phyloP scores from a whole-genome alignment of 2,797 vertebrate species.

The Poecilia velifera region DNA sequence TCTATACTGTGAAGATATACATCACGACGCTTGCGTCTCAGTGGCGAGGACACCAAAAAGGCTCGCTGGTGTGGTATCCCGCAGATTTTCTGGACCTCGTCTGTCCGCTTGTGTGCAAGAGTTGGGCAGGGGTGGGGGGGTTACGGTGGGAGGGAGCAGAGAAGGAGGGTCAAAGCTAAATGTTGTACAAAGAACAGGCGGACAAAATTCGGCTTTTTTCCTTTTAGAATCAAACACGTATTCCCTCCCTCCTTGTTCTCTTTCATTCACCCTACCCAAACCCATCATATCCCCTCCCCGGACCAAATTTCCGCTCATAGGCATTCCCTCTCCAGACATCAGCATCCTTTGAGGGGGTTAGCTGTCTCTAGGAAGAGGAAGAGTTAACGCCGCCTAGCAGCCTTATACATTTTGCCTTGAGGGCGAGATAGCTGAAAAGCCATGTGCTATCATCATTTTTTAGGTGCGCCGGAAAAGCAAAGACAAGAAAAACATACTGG shows the following conservation, averaged over 20 bases:
- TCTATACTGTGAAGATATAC: conserved; percentile 77
- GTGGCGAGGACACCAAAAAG: conserved; percentile 77
- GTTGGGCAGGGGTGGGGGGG: conserved; percentile 41
- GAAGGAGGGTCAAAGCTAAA: conserved; percentile 96
- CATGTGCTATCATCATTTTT: conserved; percentile 81
- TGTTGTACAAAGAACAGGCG: conserved; percentile 92
- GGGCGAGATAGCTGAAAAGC: conserved; percentile 80
- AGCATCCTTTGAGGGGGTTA: conserved; percentile 84
- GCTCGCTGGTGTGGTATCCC: conserved; percentile 81
- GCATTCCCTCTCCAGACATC: conserved; percentile 81
- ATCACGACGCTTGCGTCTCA: conserved; percentile 78
- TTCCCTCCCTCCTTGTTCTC: conserved; percentile 65
- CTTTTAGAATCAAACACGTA: conserved; percentile 74
- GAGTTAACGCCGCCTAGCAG: conserved; percentile 78
- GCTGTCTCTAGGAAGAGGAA: conserved; percentile 80
- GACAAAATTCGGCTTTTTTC: conserved; percentile 79
- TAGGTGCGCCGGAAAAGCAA: conserved; percentile 75
- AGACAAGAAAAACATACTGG: conserved; percentile 79
- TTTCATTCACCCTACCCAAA: conserved; percentile 52
- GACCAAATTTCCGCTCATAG: conserved; percentile 75
- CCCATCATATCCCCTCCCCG: conserved; percentile 47
- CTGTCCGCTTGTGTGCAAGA: conserved; percentile 66
- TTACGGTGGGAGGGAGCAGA: conserved; percentile 81
- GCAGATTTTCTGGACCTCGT: conserved; percentile 83
- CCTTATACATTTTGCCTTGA: conserved; percentile 82